Evolutionary conservation across 1,140 invertebrate genomes (phyloP), one percentile per base, ranked within the genome.

Genomic region (Eulimnadia texana): DNA sequence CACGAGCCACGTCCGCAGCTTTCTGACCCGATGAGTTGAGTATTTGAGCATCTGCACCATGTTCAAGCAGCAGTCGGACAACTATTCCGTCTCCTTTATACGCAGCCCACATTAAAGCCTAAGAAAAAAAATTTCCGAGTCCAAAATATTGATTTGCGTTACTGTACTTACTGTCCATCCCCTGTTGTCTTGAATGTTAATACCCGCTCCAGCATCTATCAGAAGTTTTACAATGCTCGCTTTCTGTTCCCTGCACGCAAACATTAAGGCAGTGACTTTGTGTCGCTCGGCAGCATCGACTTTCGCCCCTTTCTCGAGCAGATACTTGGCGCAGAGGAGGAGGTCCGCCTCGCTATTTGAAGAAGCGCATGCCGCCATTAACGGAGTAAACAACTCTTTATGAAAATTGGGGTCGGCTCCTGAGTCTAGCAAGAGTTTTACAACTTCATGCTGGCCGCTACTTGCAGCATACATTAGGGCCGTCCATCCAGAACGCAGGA

Each of bases 161-260:
- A 23, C 1, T 10, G 27, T 42, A 23, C 23, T 27, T 61, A 61
- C 56, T n/a, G 67, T 71, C 66, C 68, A 70, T 22, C 73, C 72
- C 50, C 66, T 64, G 47, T 64, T 70, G 63, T 72, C 71, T 58
- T 80, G 78, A 6, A 72, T 69, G 66, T 83, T 82, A 3, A 80
- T 68, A 66, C 79, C 73, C 3, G 79, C 80, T 19, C 78, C 78
- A 42, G 70, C 70, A 50, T 77, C 74, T 16, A 83, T 57, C 29
- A 84, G 68, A 53, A 78, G 66, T 64, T 73, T 68, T 1, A 81
- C 80, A 62, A 80, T 76, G 22, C 78, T 72, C 13, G 69, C 65
- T 53, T 77, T 73, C n/a, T 80, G 81, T 68, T 84, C 80, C 65
- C 78, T 79, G 13, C 77, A 78, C 24, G 82, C 80, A 65, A 84